Base-by-base conservation (phyloP, 2,113 vertebrate species). In the Callopanchax toddi region DNA sequence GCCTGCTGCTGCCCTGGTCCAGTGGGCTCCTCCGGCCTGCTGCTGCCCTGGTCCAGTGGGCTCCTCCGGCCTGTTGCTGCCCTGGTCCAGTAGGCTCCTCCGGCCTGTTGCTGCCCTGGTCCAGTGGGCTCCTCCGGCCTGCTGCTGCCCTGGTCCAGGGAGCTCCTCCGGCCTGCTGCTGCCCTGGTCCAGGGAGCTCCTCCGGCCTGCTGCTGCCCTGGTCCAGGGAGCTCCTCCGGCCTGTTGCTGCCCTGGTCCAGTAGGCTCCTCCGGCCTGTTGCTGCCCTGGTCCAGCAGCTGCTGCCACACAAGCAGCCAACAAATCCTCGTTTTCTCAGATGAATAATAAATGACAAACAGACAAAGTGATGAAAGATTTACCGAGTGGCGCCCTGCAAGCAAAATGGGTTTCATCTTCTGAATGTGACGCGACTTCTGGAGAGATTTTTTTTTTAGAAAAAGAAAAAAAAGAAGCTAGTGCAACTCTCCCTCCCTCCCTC, bases 341-440 rank as follows among this genome's bases (percentile, higher is more conserved):
- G 44, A 87, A 86, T 83, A 83, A 83, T 67, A 82, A 79, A 86
- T 72, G 77, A 84, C 70, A 81, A 76, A 82, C 53, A 73, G 79
- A 59, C 50, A 5, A 60, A 71, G 57, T 58, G 71, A 84, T 86
- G 36, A 82, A 89, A 89, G 67, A 89, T 81, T 78, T 51, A 87
- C 64, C 74, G 79, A 56, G 74, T 66, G 74, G 40, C 56, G 79
- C 73, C 40, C 73, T 73, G 62, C 51, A 53, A 80, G 71, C 64
- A 50, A 80, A 79, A 86, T 65, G 71, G 52, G 52, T 76, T 78
- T 81, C 57, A 78, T 84, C 78, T 72, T 50, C 46, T 59, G 56
- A 65, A 64, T 76, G 76, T 85, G 83, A 86, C 65, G 80, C 83
- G 23, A 67, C 74, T 79, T 70, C 62, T 56, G 58, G 74, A 76